Evolutionary conservation across 2,113 vertebrate species (phyloP), one percentile per base, ranked within the genome.

Genomic region (Castor canadensis): DNA sequence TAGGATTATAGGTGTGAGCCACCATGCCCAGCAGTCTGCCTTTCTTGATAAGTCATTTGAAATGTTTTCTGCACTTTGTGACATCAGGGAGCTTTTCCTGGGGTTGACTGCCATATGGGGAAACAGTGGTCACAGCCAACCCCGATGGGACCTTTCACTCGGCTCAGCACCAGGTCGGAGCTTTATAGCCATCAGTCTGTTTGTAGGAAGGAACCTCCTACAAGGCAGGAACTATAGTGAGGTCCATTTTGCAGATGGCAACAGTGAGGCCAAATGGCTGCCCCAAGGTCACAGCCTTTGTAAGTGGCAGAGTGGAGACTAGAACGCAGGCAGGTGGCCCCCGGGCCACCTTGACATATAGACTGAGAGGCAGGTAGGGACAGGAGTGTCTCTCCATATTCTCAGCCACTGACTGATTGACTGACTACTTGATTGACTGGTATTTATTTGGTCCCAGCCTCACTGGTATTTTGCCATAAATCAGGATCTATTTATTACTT

Each of bases 401-500:
- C 58, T 87, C 45, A 32, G 75, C 16, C 17, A 49, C 80, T 54
- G 40, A 45, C 9, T 75, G 52, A 17, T 64, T 69, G 64, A 24
- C 15, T 72, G 54, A 15, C 35, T 64, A 22, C 24, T 3, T 73
- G 67, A 67, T 28, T 38, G 73, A 58, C 45, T n/a, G 54, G 64
- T 84, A 71, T 89, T 91, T 79, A 67, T 83, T 91, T 71, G 86
- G 56, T 30, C 85, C 40, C 56, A 58, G 77, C 45, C 77, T 79
- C 64, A 2, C 2, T 58, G 35, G n/a, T 82, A 56, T 86, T 95
- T 38, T 89, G 80, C 79, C 54, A 52, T 58, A 62, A 95, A 45
- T 81, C 72, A 40, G 85, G 69, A 24, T 20, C 82, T 96, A 24
- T 95, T 93, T 96, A 71, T 96, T 82, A 92, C 85, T 89, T 47